Percentiles rank a stretch among this genome's conserved stretches.
phyloP scores from a whole-genome alignment of 2,113 vertebrate species.

The Microtus pennsylvanicus region DNA sequence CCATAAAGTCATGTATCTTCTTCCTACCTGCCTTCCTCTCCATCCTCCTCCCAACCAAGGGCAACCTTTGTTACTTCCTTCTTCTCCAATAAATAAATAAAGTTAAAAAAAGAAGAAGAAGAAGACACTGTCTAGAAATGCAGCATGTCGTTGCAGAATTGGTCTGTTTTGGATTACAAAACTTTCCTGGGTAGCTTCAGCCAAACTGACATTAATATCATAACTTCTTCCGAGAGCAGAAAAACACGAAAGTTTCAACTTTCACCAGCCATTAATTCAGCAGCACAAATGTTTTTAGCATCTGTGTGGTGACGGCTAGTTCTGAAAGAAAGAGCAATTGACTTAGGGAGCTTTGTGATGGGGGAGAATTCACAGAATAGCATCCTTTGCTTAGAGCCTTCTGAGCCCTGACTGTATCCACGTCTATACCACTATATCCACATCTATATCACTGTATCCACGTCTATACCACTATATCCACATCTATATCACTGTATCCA shows the following conservation, averaged over 20 bases:
- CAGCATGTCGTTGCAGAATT: rapidly evolving
- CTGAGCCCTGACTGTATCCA: too few relatives aligned
- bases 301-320: neutral
- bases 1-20: neutral
- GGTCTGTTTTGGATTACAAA: neutral
- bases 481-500: too few relatives aligned
- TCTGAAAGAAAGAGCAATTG: neutral
- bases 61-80: neutral
- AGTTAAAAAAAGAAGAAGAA: too few relatives aligned
- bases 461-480: too few relatives aligned
- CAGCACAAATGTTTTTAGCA: neutral
- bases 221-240: neutral
- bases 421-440: too few relatives aligned
- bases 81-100: neutral
- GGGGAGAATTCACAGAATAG: neutral
- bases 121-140: neutral
- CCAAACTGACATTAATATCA: neutral
- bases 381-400: neutral
- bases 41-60: rapidly evolving
- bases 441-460: too few relatives aligned
- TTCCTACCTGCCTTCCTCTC: too few relatives aligned
- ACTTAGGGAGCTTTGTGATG: neutral
- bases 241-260: neutral
- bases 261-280: neutral
- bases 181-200: neutral